Base-by-base conservation (phyloP, 23 tunicate species). In the Phallusia fumigata region DNA sequence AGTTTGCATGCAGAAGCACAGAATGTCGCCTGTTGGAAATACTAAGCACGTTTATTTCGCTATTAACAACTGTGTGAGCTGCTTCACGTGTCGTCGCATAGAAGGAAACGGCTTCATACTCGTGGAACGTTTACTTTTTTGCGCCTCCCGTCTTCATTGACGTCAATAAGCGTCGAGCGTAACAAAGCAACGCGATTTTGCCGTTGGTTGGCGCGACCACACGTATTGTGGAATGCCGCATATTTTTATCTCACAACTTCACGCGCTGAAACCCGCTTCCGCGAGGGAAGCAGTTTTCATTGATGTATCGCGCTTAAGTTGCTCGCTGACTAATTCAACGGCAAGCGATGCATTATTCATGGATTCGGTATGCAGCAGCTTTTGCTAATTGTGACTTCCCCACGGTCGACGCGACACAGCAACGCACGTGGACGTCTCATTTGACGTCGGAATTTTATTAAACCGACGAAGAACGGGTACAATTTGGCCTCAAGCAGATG, bases 151-250 rank as follows among this genome's bases (percentile, higher is more conserved):
- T 24, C 26, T 58, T 58, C 69, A 58, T 58, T 58, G 69, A 58
- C 69, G 69, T 58, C 69, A 58, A 24, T 1, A 24, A 58, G 69
- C 69, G 69, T 58, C 69, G 69, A 58, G 69, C 69, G 69, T 58
- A 58, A 58, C 69, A 58, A 58, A 58, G 69, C 69, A 58, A 58
- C 69, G 69, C 69, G 69, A 58, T 58, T 58, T 58, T 13, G 69
- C 26, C 69, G 28, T 58, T 16, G 69, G 2, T 58, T 22, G 69
- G 15, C 69, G 69, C 26, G 69, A 58, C 69, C 69, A 58, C 69
- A 58, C 69, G 28, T 58, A 58, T 58, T 58, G 69, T 58, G 69
- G 69, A 58, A 24, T 58, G 28, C 69, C 26, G 28, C 26, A 24
- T 58, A 24, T 58, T 58, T 58, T 24, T 16, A 21, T 3, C 26